These are phyloP conservation scores for Synergus japonicus DNA, from an alignment of 2,888 invertebrate species.

Conservation along the genomic window DNA sequence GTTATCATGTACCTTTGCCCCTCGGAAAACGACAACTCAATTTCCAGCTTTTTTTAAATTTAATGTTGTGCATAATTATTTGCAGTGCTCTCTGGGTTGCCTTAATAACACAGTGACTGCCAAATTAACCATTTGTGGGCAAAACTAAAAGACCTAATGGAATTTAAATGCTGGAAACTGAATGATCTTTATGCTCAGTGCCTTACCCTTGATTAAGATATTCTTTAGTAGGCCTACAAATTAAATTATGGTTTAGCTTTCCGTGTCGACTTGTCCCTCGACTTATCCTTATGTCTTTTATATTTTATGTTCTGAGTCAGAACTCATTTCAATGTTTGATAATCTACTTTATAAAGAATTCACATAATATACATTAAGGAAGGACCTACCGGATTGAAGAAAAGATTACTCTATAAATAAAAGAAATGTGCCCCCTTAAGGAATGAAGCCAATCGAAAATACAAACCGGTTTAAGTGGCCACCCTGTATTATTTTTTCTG, in stretches of 20 bases:
- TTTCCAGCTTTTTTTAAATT: constrained; percentile 10
- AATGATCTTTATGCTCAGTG: not conserved
- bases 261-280: not conserved
- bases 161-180: constrained; percentile 12
- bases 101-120: not conserved
- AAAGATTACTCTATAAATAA: not conserved
- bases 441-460: constrained; percentile 10
- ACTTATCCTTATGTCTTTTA: not conserved
- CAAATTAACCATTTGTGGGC: constrained; percentile 13
- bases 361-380: not conserved
- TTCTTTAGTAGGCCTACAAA: not conserved
- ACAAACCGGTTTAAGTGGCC: constrained; percentile 15
- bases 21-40: constrained; percentile 15
- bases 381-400: not conserved
- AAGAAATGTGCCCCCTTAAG: constrained; percentile 12
- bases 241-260: not conserved
- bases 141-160: constrained; percentile 19
- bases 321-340: too few species aligned
- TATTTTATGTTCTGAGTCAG: too few species aligned
- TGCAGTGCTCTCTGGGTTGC: not conserved
- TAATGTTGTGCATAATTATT: constrained; percentile 29
- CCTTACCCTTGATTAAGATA: not conserved
- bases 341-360: too few species aligned
- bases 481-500: constrained; percentile 21
- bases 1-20: constrained; percentile 39